Evolutionary conservation across 1,140 invertebrate species (phyloP).

Genomic region (Phortica variegata): DNA sequence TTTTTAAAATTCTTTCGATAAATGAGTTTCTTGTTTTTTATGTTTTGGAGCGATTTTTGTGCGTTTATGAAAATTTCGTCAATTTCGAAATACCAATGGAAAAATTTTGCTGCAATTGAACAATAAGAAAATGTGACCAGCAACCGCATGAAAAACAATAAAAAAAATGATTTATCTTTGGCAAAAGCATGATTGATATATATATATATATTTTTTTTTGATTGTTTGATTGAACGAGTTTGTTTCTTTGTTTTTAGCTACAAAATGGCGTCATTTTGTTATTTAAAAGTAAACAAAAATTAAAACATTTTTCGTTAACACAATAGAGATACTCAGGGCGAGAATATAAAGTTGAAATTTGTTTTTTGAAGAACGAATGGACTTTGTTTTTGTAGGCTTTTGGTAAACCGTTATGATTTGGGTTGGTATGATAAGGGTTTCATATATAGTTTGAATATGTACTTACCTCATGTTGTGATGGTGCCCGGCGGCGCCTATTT

Average conservation of each 20-base stretch:
- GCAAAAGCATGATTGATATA: constrained; percentile 29
- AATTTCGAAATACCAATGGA: constrained; percentile 1
- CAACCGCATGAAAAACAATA: constrained; percentile 46
- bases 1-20: background rate
- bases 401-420: too few species aligned
- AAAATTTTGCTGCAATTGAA: too few species aligned
- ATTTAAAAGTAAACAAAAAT: constrained; percentile 43
- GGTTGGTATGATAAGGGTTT: too few species aligned
- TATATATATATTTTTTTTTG: too few species aligned
- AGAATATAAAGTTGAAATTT: too few species aligned
- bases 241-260: constrained; percentile 29
- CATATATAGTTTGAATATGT: background rate
- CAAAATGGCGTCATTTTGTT: constrained; percentile 34
- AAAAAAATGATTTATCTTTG: constrained; percentile 33
- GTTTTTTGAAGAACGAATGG: too few species aligned
- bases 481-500: constrained; percentile 58
- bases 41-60: constrained; percentile 37
- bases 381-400: too few species aligned
- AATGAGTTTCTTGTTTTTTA: constrained; percentile 3
- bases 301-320: constrained; percentile 58
- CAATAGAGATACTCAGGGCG: too few species aligned
- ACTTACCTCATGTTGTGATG: constrained; percentile 75
- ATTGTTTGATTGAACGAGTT: constrained; percentile 29
- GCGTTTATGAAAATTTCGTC: constrained; percentile 28
- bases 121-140: constrained; percentile 35